Evolutionary conservation across 2,113 vertebrate species (phyloP).

Genomic region (Tragelaphus buxtoni): DNA sequence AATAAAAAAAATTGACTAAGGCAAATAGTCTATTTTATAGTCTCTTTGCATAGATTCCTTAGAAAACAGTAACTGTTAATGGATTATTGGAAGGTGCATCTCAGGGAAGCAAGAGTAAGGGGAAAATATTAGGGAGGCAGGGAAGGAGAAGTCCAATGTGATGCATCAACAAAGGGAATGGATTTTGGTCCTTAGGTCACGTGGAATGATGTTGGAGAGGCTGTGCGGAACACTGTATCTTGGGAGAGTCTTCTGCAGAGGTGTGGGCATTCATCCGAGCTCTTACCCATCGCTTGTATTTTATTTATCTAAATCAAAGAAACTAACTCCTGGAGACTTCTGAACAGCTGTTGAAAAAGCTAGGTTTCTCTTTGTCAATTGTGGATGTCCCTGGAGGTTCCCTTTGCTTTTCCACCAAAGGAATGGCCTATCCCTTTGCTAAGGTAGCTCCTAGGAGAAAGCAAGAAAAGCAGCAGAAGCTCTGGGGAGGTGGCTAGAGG

Average conservation of each 20-base stretch:
- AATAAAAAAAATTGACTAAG: background rate
- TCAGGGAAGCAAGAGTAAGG: background rate
- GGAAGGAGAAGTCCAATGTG: background rate
- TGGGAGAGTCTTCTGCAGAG: background rate
- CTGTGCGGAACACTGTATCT: background rate
- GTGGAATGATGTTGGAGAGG: background rate
- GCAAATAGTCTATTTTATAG: background rate
- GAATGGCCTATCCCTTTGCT: background rate
- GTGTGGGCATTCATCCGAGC: background rate
- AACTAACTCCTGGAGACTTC: background rate
- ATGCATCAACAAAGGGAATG: background rate
- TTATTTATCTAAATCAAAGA: background rate
- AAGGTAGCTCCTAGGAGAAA: background rate
- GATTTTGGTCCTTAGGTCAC: background rate
- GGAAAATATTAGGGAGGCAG: background rate
- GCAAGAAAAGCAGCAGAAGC: background rate
- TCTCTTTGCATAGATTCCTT: background rate
- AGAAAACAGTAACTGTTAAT: background rate
- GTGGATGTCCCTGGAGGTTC: background rate
- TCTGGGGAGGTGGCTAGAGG: background rate
- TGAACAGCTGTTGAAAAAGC: background rate
- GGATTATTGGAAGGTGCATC: background rate
- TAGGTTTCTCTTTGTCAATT: background rate
- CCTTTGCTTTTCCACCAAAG: background rate
- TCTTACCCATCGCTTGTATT: background rate